Evolutionary conservation across 2,888 invertebrate species (phyloP).

Genomic region (Omphaloscelis lunosa): DNA sequence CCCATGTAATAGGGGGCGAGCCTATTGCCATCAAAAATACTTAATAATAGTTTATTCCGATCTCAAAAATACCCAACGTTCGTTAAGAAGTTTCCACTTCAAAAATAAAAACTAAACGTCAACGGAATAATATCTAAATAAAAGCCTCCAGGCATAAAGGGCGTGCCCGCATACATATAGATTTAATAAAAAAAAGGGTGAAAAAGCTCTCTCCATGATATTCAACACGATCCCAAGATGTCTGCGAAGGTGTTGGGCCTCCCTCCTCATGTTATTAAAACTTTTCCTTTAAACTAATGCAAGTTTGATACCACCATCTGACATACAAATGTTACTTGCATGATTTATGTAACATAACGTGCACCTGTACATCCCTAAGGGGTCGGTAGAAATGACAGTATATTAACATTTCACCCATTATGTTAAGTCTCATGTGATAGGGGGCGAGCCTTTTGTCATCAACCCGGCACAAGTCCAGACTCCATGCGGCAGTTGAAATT

Average conservation of each 20-base stretch:
- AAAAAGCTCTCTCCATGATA: slow-evolving; percentile 22
- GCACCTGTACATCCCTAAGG: not conserved
- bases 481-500: no score
- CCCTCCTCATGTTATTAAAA: slow-evolving; percentile 30
- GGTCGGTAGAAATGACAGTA: not conserved
- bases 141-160: no score
- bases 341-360: slow-evolving; percentile 34
- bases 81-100: no score
- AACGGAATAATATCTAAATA: no score
- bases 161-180: no score
- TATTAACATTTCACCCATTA: not conserved
- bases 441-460: not conserved
- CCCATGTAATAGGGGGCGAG: no score
- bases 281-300: slow-evolving; percentile 36
- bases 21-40: no score
- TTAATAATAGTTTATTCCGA: no score
- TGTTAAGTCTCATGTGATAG: not conserved
- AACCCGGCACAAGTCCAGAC: no score
- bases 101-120: no score
- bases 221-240: not conserved
- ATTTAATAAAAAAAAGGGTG: no score
- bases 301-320: slow-evolving; percentile 30
- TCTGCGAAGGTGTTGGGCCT: slow-evolving; percentile 14
- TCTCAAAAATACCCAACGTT: no score
- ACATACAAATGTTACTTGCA: not conserved